These are phyloP conservation scores for Montifringilla adamsi DNA, from an alignment of 2,113 vertebrate genomes.

Conservation along the genomic window DNA sequence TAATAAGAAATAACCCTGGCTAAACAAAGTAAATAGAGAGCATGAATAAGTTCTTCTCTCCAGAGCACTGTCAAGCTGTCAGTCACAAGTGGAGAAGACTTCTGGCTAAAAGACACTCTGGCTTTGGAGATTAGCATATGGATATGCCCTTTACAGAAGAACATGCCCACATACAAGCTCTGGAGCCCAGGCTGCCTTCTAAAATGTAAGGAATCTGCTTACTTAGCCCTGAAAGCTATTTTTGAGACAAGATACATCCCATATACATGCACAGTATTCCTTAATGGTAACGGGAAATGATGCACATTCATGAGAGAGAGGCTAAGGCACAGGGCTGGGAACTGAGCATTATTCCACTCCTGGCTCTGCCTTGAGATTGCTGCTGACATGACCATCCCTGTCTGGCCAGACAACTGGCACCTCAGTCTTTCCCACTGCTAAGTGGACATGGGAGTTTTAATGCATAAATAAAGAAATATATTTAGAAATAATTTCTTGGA, in stretches of 20 bases:
- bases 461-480: neutral
- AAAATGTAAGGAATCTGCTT: slow-evolving; percentile 16
- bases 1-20: neutral
- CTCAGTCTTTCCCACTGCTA: neutral
- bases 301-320: neutral
- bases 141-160: neutral
- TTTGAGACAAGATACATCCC: slow-evolving; percentile 12
- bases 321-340: neutral
- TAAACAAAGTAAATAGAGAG: slow-evolving; percentile 24
- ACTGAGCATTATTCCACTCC: neutral
- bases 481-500: neutral
- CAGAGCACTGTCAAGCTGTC: neutral
- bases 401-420: neutral
- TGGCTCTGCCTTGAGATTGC: neutral
- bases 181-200: neutral
- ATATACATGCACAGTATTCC: neutral
- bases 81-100: slow-evolving; percentile 24
- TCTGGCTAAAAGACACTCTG: slow-evolving; percentile 9
- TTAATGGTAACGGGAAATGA: neutral
- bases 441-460: neutral
- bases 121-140: slow-evolving; percentile 29
- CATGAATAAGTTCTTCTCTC: neutral
- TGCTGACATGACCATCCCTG: neutral
- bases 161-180: neutral
- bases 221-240: slow-evolving; percentile 36